Evolutionary conservation across 1,140 invertebrate genomes (phyloP).

Genomic region (Sminthurides bifidus): DNA sequence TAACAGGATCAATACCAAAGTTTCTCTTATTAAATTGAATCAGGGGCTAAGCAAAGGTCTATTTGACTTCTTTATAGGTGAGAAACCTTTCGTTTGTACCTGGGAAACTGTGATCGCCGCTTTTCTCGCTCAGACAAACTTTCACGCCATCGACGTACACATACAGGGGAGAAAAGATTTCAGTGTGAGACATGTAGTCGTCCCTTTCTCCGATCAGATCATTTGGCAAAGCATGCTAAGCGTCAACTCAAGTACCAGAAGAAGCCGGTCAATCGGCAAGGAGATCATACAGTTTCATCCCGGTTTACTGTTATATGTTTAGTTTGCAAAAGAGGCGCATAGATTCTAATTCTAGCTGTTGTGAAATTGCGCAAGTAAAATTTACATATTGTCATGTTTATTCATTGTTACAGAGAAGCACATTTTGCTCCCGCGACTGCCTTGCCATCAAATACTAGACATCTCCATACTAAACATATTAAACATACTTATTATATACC

Average conservation of each 20-base stretch:
- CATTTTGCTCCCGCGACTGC: no score
- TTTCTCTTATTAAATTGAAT: background rate
- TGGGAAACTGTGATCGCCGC: conserved; percentile 77
- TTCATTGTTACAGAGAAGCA: no score
- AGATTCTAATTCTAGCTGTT: no score
- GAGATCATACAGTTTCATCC: no score
- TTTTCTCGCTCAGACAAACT: conserved; percentile 92
- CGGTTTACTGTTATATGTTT: no score
- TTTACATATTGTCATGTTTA: no score
- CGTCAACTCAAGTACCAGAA: conserved; percentile 58
- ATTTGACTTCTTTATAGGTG: conserved; percentile 42
- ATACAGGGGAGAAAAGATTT: conserved; percentile 93
- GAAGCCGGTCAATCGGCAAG: conserved; percentile 24
- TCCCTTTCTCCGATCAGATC: conserved; percentile 89
- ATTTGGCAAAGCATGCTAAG: conserved; percentile 79
- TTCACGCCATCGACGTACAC: conserved; percentile 82
- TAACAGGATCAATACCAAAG: background rate
- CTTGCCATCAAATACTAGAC: no score
- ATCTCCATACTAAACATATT: no score
- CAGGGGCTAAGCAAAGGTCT: background rate
- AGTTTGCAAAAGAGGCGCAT: no score
- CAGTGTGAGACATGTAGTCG: conserved; percentile 72
- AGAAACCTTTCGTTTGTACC: conserved; percentile 76
- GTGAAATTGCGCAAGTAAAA: no score
- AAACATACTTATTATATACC: no score